Base-by-base conservation (phyloP, 92 coral and sea anemone species). In the Palythoa heliodiscus region DNA sequence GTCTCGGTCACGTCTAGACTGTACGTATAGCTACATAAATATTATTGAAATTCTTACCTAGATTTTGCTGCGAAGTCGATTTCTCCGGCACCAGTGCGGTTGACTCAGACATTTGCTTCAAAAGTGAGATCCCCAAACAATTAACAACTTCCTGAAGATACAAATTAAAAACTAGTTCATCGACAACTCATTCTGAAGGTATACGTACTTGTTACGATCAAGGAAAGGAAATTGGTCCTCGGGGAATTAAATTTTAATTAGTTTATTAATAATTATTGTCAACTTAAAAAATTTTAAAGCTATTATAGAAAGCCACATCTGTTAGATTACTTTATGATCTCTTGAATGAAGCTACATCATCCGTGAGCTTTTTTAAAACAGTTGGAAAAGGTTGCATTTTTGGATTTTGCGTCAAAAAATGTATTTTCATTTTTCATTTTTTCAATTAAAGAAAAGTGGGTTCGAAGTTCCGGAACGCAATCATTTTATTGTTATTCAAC, bases 201-300 rank as follows among this genome's bases (percentile, higher is more conserved):
- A 13, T 22, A 29, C 35, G 35, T 29, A 47, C 84, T 66, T 80
- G 73, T 47, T 43, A 12, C 61, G n/a, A 47, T 66, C 63, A 66
- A 79, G 57, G 71, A 39, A 47, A 66, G 73, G 74, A 40, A 47
- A 80, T 66, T 63, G 47, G 4, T 80, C 84, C 73, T 66, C 43
- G 35, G 84, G 84, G 84, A 80, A 80, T 80, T 80, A 80, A 64
- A 15, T 80, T 43, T 47, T 66, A 80, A 80, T 80, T 80, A 80
- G 75, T 80, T 80, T 64, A 80, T 76, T 76, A 53, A 24, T 12
- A 24, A 76, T 53, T 54, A 76, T 80, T 54, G 53, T 80, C 47
- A 80, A 66, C 61, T 80, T 80, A 66, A 79, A 79, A 57, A 40
- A 11, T 66, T 80, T 29, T 66, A 50, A 47, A 80, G 17, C 55